Conservation (phyloP, 2,888 invertebrate species). For the Eristalis tenax region DNA sequence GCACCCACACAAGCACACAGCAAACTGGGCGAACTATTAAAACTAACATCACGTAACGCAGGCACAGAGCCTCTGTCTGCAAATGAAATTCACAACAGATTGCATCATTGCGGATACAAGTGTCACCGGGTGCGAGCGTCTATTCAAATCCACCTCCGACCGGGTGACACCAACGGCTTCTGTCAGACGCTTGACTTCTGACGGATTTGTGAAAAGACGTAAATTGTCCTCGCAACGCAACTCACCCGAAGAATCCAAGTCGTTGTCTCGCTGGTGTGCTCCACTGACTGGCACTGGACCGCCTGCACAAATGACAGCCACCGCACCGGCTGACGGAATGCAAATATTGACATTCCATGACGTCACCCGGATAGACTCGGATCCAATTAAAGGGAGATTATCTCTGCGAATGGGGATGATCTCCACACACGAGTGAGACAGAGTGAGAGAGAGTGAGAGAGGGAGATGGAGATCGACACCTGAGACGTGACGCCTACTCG, state of each 20-base stretch:
- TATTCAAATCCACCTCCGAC: not conserved
- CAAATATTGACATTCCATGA: constrained; percentile 45
- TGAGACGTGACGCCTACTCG: constrained; percentile 38
- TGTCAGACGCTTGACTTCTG: not conserved
- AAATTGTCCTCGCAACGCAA: not conserved
- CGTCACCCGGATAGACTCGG: constrained; percentile 57
- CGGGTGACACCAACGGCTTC: not conserved
- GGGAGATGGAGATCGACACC: constrained; percentile 14
- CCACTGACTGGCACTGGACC: not conserved
- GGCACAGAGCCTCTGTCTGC: constrained; percentile 30
- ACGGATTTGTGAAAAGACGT: not conserved
- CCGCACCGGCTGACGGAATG: constrained; percentile 12
- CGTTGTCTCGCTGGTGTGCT: not conserved
- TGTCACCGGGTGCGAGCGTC: constrained; percentile 16
- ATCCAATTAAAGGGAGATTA: not conserved
- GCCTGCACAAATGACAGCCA: not conserved
- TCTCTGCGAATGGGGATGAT: not conserved
- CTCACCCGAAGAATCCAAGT: not conserved
- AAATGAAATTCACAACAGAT: constrained; percentile 49
- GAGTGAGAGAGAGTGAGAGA: not conserved
- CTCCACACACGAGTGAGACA: not conserved
- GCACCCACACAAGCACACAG: not conserved
- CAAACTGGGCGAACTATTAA: not conserved
- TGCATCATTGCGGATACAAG: constrained; percentile 50
- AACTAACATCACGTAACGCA: constrained; percentile 35